These are phyloP conservation scores for Dolichoris vasculosae DNA, from an alignment of 1,140 invertebrate species.

Conservation along the genomic window DNA sequence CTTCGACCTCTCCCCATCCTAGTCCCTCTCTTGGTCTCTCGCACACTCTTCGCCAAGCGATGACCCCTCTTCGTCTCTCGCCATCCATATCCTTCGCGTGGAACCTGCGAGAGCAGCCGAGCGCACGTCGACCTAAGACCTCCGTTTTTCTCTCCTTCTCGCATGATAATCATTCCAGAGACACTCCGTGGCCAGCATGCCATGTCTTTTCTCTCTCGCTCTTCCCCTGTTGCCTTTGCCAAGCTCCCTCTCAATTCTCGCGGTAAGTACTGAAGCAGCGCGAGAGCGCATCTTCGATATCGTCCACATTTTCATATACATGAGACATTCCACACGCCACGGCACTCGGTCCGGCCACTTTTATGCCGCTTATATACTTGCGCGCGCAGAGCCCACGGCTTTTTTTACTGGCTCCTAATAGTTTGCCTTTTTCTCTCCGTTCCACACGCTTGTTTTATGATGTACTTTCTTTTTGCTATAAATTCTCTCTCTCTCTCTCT, in stretches of 20 bases:
- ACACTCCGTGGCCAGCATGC: slow-evolving; percentile 2
- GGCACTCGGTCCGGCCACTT: not conserved
- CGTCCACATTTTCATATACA: slow-evolving; percentile 52
- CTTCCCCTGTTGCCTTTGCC: not conserved
- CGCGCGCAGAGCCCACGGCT: not conserved
- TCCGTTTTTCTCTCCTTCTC: slow-evolving; percentile 46
- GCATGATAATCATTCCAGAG: slow-evolving; percentile 52
- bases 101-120: not conserved
- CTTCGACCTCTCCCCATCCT: slow-evolving; percentile 35
- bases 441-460: slow-evolving; percentile 13
- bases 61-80: slow-evolving; percentile 22
- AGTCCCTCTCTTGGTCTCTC: not conserved
- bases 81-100: not conserved
- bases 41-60: slow-evolving; percentile 1
- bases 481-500: slow-evolving; percentile 41
- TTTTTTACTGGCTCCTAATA: slow-evolving; percentile 25
- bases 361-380: slow-evolving; percentile 29
- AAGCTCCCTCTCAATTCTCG: not conserved
- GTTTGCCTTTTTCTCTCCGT: slow-evolving; percentile 27
- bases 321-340: slow-evolving; percentile 45
- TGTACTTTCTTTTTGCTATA: slow-evolving; percentile 47
- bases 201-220: not conserved
- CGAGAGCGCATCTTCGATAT: slow-evolving; percentile 38
- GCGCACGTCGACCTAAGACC: slow-evolving; percentile 49
- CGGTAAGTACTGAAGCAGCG: not conserved